Conservation (phyloP, 2,113 vertebrate genomes). For the Peromyscus maniculatus region DNA sequence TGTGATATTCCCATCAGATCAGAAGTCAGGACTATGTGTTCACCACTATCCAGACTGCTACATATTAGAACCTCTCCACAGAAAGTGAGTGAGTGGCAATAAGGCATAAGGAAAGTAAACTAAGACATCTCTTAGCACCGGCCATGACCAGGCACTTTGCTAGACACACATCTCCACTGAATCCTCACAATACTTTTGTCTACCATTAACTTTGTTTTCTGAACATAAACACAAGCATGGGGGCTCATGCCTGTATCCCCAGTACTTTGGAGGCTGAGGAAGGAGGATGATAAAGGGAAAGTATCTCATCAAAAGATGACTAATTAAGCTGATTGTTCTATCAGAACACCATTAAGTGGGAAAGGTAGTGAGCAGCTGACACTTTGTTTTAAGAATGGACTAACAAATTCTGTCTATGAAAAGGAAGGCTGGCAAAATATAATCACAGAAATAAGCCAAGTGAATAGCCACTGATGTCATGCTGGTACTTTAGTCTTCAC, state of each 20-base stretch:
- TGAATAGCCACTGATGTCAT: conserved; percentile 1
- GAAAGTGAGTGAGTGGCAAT: not conserved
- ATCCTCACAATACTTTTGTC: not conserved
- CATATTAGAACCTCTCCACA: not conserved
- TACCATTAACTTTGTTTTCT: conserved; percentile 27
- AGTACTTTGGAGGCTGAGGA: not conserved
- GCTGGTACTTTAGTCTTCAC: not conserved
- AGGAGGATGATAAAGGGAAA: not conserved
- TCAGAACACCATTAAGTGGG: not conserved
- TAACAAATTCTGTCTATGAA: conserved; percentile 50
- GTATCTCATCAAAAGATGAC: conserved; percentile 26
- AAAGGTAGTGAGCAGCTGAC: not conserved
- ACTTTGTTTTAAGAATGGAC: not conserved
- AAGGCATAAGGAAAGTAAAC: conserved; percentile 5
- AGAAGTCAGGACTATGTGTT: conserved; percentile 37
- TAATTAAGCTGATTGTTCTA: conserved; percentile 3
- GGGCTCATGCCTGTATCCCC: not conserved
- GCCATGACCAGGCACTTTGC: not conserved
- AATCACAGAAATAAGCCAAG: not conserved
- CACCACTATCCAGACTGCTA: not conserved
- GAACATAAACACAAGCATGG: conserved; percentile 9
- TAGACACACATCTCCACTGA: not conserved
- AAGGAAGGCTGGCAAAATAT: conserved; percentile 27
- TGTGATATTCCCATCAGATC: conserved; percentile 5
- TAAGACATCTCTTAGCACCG: not conserved